Evolutionary conservation across 2,888 invertebrate species (phyloP), one percentile per base, ranked within the genome.

Genomic region (Latheticus oryzae): DNA sequence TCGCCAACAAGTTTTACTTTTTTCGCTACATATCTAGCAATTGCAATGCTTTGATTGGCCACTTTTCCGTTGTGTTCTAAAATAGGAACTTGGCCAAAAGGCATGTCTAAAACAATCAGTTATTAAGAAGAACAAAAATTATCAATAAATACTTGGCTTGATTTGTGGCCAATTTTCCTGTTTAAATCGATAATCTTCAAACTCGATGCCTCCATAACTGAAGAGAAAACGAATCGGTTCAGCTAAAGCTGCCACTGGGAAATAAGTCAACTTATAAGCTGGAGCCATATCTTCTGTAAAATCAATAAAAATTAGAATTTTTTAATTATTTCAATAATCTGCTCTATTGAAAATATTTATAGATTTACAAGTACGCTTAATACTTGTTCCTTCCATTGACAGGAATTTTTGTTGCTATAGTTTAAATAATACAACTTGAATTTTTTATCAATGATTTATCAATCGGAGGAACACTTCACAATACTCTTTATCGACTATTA

Each of bases 81-180:
- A 0, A 86, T 74, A 0, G 88, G 89, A 60, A 86, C 74, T 73
- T 85, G 85, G 0, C 87, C 87, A 72, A 85, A 87, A 15, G 87
- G 87, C 80, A 82, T 85, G 4, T 57, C 68, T 67, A 23, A 26
- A 35, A 7, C 26, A 7, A 45, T 9, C 2, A 28, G 1, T 28
- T 24, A 2, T 24, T 24, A 24, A 33, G 5, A 2, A 12, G 37
- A 38, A 51, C 48, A 38, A n/a, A n/a, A n/a, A n/a, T n/a, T n/a
- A n/a, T 5, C 5, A 28, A 1, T 28, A 28, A 47, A 16, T 11
- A 56, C 54, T 35, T 33, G 51, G 43, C 45, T 40, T 62, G 15
- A 70, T 80, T 48, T 80, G 74, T 9, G 81, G 80, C 85, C 85
- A 85, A 17, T 54, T 42, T 40, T 81, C 80, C 33, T 76, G 72